These are phyloP conservation scores for Sitophilus oryzae DNA, from an alignment of 1,140 invertebrate species.

Conservation along the genomic window DNA sequence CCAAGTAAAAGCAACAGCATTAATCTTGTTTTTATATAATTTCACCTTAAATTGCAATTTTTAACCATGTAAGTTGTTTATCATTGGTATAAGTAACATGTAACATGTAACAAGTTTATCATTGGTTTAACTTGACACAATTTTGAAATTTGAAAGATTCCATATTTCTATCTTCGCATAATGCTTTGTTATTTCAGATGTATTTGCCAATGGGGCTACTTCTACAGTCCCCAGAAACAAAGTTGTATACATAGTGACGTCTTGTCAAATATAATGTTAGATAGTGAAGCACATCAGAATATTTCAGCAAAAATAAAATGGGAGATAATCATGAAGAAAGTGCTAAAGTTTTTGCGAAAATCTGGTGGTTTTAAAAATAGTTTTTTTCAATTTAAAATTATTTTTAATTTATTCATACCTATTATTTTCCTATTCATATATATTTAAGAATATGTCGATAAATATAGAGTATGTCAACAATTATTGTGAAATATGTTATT, in stretches of 20 bases:
- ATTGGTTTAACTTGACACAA: too few species aligned
- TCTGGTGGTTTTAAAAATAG: neutral
- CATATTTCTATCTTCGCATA: neutral
- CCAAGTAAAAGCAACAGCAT: too few species aligned
- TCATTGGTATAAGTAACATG: neutral
- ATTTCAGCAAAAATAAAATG: neutral
- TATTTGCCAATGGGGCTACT: constrained; percentile 20
- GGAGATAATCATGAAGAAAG: neutral
- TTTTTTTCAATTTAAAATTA: neutral
- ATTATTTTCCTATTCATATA: too few species aligned
- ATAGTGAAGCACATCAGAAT: neutral
- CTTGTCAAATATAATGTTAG: neutral
- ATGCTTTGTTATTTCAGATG: constrained; percentile 6
- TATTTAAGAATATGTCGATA: too few species aligned
- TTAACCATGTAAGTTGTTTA: too few species aligned
- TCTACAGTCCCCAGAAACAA: neutral
- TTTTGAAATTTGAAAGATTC: neutral
- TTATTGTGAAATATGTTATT: too few species aligned
- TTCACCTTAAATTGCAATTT: too few species aligned
- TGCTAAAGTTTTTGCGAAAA: neutral
- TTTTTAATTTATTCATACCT: too few species aligned
- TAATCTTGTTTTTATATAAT: too few species aligned
- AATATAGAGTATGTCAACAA: too few species aligned
- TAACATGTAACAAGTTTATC: too few species aligned
- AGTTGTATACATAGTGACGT: constrained; percentile 10